A percentile compares a stretch with the other conserved stretches of the same genome.
These are phyloP conservation scores for Heptascelio sp. DNA, from an alignment of 2,888 invertebrate species.

Conservation along the genomic window DNA sequence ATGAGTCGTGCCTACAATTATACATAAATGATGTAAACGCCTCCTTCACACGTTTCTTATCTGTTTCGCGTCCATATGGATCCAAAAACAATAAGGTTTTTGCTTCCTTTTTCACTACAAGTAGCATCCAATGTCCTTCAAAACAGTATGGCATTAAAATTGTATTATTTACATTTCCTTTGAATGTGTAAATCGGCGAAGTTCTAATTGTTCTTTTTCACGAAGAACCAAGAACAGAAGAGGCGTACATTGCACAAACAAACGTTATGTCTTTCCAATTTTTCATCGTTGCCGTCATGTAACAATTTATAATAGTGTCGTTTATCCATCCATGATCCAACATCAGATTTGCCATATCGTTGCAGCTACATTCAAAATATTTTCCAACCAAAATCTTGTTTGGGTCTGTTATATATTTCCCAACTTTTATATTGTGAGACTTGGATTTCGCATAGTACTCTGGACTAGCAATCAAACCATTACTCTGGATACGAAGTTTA, in stretches of 20 bases:
- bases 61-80: background rate
- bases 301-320: conserved; percentile 22
- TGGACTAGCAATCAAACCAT: background rate
- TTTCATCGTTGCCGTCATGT: too few relatives aligned
- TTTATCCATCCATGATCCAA: conserved; percentile 23
- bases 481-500: background rate
- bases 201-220: background rate
- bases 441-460: background rate
- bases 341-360: background rate
- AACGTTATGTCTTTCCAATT: too few relatives aligned
- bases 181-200: too few relatives aligned
- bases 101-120: background rate
- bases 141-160: background rate
- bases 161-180: too few relatives aligned
- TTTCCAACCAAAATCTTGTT: too few relatives aligned
- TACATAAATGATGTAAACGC: background rate
- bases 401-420: background rate
- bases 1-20: background rate
- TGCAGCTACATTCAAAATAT: background rate
- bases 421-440: background rate
- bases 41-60: background rate
- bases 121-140: background rate
- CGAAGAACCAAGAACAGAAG: too few relatives aligned
- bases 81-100: background rate
- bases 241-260: too few relatives aligned